Conservation (phyloP, 1,140 invertebrate species). For the Scaptodrosophila lebanonensis region DNA sequence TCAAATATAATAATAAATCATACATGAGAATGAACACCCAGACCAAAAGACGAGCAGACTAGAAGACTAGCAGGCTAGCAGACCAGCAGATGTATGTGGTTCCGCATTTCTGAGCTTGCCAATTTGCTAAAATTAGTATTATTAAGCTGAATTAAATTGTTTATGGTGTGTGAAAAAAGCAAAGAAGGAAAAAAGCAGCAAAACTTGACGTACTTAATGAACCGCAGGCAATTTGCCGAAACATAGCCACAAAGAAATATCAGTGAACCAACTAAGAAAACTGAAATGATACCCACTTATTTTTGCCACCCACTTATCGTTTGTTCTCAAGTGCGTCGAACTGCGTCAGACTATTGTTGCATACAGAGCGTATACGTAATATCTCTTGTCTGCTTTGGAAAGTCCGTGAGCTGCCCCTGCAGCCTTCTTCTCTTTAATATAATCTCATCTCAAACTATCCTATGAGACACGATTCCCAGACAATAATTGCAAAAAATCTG, state of each 20-base stretch:
- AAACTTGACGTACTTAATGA: constrained; percentile 33
- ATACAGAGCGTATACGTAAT: no score
- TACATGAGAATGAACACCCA: no score
- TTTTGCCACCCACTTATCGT: no score
- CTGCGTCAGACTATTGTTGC: no score
- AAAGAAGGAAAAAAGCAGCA: no score
- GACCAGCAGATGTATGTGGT: constrained; percentile 7
- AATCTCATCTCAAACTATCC: no score
- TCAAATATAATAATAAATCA: constrained; percentile 13
- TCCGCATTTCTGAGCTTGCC: constrained; percentile 22
- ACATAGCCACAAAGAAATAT: constrained; percentile 1
- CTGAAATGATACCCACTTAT: background rate
- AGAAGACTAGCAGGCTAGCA: constrained; percentile 6
- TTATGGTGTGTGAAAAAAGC: constrained; percentile 36
- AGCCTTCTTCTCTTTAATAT: no score
- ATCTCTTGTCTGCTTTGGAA: no score
- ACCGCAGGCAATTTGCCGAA: constrained; percentile 32
- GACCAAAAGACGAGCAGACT: constrained; percentile 4
- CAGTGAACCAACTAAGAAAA: background rate
- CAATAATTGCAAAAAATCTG: no score
- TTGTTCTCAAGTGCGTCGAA: no score
- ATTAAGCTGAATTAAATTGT: constrained; percentile 27
- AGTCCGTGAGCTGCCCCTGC: no score
- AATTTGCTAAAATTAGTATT: constrained; percentile 32
- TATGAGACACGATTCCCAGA: no score